Evolutionary conservation across 1,140 invertebrate species (phyloP).

Genomic region (Copidosoma floridanum): DNA sequence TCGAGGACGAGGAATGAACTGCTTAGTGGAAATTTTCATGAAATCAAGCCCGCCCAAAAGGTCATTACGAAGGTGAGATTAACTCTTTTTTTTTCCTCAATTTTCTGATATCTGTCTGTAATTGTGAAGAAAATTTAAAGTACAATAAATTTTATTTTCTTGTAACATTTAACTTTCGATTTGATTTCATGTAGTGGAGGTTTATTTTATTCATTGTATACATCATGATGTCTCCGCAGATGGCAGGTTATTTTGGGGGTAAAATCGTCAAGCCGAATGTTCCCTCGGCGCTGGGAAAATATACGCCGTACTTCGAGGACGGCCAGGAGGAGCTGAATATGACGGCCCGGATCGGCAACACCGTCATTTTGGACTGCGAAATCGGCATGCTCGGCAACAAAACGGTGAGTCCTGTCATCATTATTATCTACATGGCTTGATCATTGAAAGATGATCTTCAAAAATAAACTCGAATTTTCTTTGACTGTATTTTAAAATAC

Average conservation of each 20-base stretch:
- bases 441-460: not conserved
- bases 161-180: no score
- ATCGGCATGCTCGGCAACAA: conserved; percentile 60
- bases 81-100: no score
- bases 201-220: no score
- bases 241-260: no score
- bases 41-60: conserved; percentile 24
- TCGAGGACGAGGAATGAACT: conserved; percentile 27
- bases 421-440: not conserved
- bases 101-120: no score
- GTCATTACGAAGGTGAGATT: conserved; percentile 6
- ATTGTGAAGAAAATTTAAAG: no score
- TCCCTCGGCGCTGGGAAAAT: conserved; percentile 54
- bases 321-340: conserved; percentile 57
- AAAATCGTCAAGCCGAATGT: conserved; percentile 44
- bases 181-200: no score
- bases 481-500: not conserved
- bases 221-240: no score
- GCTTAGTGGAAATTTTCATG: conserved; percentile 14
- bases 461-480: not conserved
- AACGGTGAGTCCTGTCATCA: conserved; percentile 55
- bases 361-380: conserved; percentile 57
- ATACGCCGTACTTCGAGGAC: conserved; percentile 78
- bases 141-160: no score
- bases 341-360: conserved; percentile 57